Conservation (phyloP, 2,888 invertebrate genomes). For the Blomia tropicalis region DNA sequence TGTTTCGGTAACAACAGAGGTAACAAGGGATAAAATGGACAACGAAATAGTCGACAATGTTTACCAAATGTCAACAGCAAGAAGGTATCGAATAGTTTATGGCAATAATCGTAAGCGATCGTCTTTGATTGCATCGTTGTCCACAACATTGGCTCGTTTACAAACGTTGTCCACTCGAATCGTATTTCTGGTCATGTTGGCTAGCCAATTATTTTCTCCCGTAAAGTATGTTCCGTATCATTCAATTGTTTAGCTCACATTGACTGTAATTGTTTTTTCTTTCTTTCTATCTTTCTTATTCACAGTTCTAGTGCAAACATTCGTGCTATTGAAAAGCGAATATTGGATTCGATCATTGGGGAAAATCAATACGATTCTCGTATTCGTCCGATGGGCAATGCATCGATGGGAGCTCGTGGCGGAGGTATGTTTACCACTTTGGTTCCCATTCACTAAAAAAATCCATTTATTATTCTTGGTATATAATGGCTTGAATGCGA, state of each 20-base stretch:
- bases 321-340: conserved; percentile 83
- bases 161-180: not conserved
- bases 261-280: not conserved
- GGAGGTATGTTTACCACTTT: conserved; percentile 16
- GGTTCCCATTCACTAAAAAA: too few species aligned
- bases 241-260: not conserved
- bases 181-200: not conserved
- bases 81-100: not conserved
- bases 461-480: too few species aligned
- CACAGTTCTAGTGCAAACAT: conserved; percentile 46
- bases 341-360: conserved; percentile 78
- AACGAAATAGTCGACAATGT: too few species aligned
- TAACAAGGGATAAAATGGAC: too few species aligned
- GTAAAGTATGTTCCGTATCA: conserved; percentile 1
- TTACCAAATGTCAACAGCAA: not conserved
- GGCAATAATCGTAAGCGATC: too few species aligned
- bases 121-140: too few species aligned
- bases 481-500: too few species aligned
- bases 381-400: conserved; percentile 65
- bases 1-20: too few species aligned
- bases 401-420: not conserved
- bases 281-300: not conserved
- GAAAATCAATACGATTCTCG: conserved; percentile 78
- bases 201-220: not conserved
- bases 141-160: not conserved